phyloP scores from a whole-genome alignment of 2,113 vertebrate species.

The Rhagologus leucostigma region DNA sequence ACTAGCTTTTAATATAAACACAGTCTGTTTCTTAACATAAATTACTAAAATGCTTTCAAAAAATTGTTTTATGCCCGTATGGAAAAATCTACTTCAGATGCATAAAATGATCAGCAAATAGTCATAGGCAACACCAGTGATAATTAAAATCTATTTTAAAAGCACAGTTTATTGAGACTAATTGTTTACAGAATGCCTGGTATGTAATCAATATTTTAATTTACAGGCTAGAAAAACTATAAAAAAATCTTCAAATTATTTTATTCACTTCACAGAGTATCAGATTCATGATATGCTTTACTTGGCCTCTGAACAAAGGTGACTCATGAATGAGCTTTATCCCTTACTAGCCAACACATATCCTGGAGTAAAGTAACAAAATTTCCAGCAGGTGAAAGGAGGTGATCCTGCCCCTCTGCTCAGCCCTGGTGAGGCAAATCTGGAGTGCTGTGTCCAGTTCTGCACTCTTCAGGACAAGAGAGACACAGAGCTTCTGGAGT shows the following conservation, averaged over 20 bases:
- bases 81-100: neutral
- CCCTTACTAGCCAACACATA: neutral
- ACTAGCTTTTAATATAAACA: neutral
- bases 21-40: neutral
- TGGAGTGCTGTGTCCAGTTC: neutral
- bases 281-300: neutral
- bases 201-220: neutral
- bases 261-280: neutral
- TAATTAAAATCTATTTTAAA: neutral
- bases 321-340: neutral
- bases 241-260: neutral
- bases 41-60: neutral
- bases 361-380: neutral
- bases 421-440: neutral
- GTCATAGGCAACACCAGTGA: neutral
- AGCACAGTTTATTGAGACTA: neutral
- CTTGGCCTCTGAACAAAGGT: neutral
- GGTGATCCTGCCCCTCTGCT: neutral
- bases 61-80: neutral
- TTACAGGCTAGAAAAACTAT: neutral
- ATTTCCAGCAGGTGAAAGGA: neutral
- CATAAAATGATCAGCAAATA: neutral
- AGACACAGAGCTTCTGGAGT: accelerated
- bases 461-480: neutral
- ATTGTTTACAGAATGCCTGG: neutral